A percentile compares a stretch with the other conserved stretches of the same genome.
These are phyloP conservation scores for Nesoenas mayeri DNA, from an alignment of 2,113 vertebrate species.

Conservation along the genomic window DNA sequence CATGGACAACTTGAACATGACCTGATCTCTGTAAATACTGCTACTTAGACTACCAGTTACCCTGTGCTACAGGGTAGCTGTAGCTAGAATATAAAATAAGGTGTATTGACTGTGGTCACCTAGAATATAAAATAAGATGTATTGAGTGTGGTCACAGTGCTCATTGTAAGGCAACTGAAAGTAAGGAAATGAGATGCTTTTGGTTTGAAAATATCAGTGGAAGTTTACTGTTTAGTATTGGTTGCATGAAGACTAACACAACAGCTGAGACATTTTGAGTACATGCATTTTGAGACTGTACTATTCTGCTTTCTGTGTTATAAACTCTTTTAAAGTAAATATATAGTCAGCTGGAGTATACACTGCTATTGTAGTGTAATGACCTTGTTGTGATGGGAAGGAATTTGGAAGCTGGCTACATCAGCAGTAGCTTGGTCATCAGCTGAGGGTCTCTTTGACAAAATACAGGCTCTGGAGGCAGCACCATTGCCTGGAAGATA, in stretches of 20 bases:
- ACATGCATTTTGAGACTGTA: background rate
- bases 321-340: background rate
- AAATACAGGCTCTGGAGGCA: background rate
- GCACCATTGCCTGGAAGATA: background rate
- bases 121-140: background rate
- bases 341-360: background rate
- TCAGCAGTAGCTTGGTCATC: background rate
- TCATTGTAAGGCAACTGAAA: background rate
- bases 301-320: background rate
- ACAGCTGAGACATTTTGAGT: background rate
- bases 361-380: background rate
- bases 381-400: background rate
- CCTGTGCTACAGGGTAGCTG: background rate
- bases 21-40: background rate
- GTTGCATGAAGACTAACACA: background rate
- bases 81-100: background rate
- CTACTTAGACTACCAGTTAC: background rate
- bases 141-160: background rate
- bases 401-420: background rate
- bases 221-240: background rate
- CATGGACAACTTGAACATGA: fast-evolving
- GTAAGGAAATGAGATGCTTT: background rate
- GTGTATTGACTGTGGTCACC: too few species aligned
- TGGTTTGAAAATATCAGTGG: background rate
- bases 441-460: background rate